Evolutionary conservation across 2,888 invertebrate genomes (phyloP).

Genomic region (Ditula angustiorana): DNA sequence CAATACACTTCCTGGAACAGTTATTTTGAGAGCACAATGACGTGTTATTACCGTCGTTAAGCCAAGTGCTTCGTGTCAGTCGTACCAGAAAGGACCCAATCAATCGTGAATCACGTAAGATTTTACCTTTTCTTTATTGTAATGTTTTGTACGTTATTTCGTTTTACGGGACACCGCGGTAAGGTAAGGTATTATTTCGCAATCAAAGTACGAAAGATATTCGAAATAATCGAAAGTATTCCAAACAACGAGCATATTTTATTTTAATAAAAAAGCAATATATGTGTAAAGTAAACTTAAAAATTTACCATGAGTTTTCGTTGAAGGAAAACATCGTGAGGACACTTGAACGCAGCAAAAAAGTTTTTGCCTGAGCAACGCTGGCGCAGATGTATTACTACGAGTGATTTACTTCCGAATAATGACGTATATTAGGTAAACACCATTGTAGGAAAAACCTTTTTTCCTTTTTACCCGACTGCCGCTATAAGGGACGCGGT

Average conservation of each 20-base stretch:
- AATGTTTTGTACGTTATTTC: background rate
- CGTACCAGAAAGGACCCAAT: slow-evolving; percentile 2
- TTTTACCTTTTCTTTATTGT: background rate
- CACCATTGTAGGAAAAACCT: background rate
- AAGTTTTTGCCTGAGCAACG: background rate
- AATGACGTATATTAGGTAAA: background rate
- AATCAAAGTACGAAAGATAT: too few relatives aligned
- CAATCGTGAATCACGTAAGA: background rate
- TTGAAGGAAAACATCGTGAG: too few relatives aligned
- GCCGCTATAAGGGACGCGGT: too few relatives aligned
- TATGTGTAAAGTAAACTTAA: background rate
- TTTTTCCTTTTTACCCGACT: background rate
- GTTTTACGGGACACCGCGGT: background rate
- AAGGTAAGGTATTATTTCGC: too few relatives aligned
- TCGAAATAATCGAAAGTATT: background rate
- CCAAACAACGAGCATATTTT: background rate
- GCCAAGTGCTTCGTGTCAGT: slow-evolving; percentile 2
- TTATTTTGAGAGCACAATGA: slow-evolving; percentile 9
- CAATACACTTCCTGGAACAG: slow-evolving; percentile 4
- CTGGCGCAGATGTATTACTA: background rate
- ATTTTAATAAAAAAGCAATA: too few relatives aligned
- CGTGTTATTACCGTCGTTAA: slow-evolving; percentile 7
- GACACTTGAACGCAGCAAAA: too few relatives aligned
- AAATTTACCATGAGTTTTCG: too few relatives aligned
- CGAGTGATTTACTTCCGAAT: background rate